phyloP scores from a whole-genome alignment of 2,113 vertebrate genomes.

The Cathartes aura region DNA sequence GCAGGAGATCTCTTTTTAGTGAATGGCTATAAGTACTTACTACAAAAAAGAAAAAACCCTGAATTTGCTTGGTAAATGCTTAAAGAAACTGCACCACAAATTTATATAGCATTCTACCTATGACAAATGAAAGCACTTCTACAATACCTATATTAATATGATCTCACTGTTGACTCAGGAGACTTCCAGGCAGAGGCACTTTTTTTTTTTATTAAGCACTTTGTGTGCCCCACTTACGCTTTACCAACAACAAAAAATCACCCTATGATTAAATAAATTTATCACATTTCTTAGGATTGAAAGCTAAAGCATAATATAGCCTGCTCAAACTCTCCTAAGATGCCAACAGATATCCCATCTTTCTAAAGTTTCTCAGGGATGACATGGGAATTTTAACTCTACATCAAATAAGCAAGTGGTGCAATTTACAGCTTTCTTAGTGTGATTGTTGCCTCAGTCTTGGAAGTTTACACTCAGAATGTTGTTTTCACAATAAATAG shows the following conservation, averaged over 20 bases:
- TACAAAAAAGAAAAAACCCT: background rate
- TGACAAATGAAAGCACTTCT: background rate
- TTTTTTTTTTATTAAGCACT: background rate
- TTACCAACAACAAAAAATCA: background rate
- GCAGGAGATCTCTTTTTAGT: background rate
- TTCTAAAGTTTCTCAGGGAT: background rate
- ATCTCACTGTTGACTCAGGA: background rate
- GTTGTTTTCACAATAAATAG: background rate
- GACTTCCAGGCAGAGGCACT: background rate
- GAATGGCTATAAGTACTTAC: background rate
- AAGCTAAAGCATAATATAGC: background rate
- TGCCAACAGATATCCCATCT: background rate
- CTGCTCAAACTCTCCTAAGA: background rate
- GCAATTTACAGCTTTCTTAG: background rate
- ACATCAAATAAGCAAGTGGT: background rate
- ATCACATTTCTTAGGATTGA: background rate
- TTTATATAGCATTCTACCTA: background rate
- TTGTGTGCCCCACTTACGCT: rapidly evolving
- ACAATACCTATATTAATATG: background rate
- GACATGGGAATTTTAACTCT: rapidly evolving
- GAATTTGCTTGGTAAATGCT: background rate
- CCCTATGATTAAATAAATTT: background rate
- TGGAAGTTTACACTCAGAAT: background rate
- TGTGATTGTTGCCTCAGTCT: background rate
- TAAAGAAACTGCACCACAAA: background rate